Base-by-base conservation (phyloP, 1,140 invertebrate species). In the Plectrocnemia conspersa region DNA sequence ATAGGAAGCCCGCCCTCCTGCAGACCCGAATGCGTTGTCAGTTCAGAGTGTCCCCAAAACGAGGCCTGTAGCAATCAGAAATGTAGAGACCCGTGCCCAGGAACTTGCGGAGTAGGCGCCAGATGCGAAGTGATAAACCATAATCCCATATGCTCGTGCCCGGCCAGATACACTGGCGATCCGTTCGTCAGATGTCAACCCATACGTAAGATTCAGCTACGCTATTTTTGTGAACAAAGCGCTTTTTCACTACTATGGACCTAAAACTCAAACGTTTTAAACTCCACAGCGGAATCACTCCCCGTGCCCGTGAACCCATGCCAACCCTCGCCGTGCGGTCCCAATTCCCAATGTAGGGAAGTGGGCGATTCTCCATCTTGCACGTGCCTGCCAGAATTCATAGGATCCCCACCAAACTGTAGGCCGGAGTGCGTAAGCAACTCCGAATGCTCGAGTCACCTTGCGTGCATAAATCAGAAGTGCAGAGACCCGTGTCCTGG, bases 361-460 rank as follows among this genome's bases (percentile, higher is more conserved):
- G 72, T 79, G 1, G 79, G 79, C 54, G 74, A 72, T 18, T 75
- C 71, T 29, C 79, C 81, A 13, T 78, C 81, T 1, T 86, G 84
- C 66, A 80, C 80, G 23, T 92, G 89, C 68, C 68, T 84, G 33
- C 73, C 79, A 1, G 80, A 83, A 55, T 90, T 82, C 60, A 72
- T 82, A 52, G 89, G 89, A 7, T 79, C 84, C 64, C 88, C 89
- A 68, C 76, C 78, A 59, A 77, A 82, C 59, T 90, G 88, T 67
- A 77, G 81, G 68, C 87, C 87, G 19, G 85, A 89, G 68, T 91
- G 88, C 69, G 72, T 82, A 10, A 77, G 80, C 72, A 58, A 85
- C 77, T 75, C 79, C 23, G 83, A 88, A 65, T 86, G 84, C 63
- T 56, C 76, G 2, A 67, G 74, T 22, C 75, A 78, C n/a, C 71